Percentiles rank a stretch among this genome's conserved stretches.
Conservation (phyloP, 2,888 invertebrate genomes). For the Philereme transversata region DNA sequence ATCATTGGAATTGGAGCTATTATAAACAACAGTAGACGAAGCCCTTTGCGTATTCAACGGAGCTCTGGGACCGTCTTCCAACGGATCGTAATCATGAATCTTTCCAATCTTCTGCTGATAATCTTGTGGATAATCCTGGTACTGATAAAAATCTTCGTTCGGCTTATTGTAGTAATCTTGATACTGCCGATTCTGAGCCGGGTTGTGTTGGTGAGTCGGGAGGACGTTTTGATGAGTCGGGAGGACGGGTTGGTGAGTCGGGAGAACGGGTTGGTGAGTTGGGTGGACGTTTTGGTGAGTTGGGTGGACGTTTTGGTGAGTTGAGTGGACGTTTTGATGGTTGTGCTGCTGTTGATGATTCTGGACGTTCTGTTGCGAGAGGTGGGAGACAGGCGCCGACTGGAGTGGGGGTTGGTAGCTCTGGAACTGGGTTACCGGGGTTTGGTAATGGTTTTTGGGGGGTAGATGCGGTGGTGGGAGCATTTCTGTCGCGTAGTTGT, state of each 20-base stretch:
- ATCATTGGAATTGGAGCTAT: slow-evolving; percentile 70
- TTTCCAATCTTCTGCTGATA: slow-evolving; percentile 85
- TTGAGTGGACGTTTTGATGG: slow-evolving; percentile 35
- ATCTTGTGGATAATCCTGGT: slow-evolving; percentile 48
- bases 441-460: slow-evolving; percentile 72
- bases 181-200: slow-evolving; percentile 47
- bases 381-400: neutral
- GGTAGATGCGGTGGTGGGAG: slow-evolving; percentile 67
- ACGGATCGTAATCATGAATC: slow-evolving; percentile 92
- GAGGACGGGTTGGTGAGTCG: slow-evolving; percentile 1
- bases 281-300: slow-evolving; percentile 3
- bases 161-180: slow-evolving; percentile 41
- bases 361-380: slow-evolving; percentile 18
- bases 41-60: slow-evolving; percentile 90
- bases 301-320: slow-evolving; percentile 27
- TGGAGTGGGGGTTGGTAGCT: slow-evolving; percentile 26
- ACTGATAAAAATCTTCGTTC: slow-evolving; percentile 54
- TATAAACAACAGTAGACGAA: slow-evolving; percentile 93
- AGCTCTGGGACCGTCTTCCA: slow-evolving; percentile 87
- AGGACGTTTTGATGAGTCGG: slow-evolving; percentile 17
- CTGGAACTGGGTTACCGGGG: slow-evolving; percentile 50
- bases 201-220: slow-evolving; percentile 2
- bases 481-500: slow-evolving; percentile 78
- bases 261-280: slow-evolving; percentile 17
- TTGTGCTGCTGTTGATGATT: slow-evolving; percentile 25